A percentile compares a stretch with the other conserved stretches of the same genome.
Conservation (phyloP, 2,113 vertebrate species). For the Gasterosteus nipponicus region DNA sequence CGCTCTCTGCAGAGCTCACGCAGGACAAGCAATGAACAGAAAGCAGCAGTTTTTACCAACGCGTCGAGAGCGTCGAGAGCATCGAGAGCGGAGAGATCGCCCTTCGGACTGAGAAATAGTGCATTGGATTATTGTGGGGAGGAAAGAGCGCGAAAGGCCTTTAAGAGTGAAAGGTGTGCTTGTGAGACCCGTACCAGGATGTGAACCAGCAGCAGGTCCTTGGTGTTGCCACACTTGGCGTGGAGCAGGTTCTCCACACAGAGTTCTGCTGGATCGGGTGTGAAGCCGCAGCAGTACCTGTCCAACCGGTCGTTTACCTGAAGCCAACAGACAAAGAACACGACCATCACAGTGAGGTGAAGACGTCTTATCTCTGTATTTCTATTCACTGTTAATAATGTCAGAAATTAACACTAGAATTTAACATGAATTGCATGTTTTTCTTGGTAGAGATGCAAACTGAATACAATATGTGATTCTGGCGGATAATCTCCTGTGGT, state of each 20-base stretch:
- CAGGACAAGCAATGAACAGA: too few species aligned
- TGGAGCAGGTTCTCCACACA: slow-evolving; percentile 91
- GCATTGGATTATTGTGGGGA: neutral
- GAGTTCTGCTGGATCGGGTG: slow-evolving; percentile 85
- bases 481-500: too few species aligned
- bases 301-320: slow-evolving; percentile 94
- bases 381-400: too few species aligned
- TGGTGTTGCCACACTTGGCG: slow-evolving; percentile 84
- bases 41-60: neutral
- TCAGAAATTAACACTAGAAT: neutral
- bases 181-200: slow-evolving; percentile 85
- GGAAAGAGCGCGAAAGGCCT: neutral
- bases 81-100: slow-evolving; percentile 1
- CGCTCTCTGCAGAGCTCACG: neutral
- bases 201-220: slow-evolving; percentile 88
- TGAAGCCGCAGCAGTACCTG: slow-evolving; percentile 93
- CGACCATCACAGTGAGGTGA: neutral
- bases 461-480: too few species aligned
- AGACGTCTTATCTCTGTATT: too few species aligned
- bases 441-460: too few species aligned
- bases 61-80: slow-evolving; percentile 6
- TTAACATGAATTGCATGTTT: too few species aligned
- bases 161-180: neutral
- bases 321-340: slow-evolving; percentile 5
- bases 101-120: neutral